Conservation (phyloP, 2,113 vertebrate genomes). For the Ifrita kowaldi region DNA sequence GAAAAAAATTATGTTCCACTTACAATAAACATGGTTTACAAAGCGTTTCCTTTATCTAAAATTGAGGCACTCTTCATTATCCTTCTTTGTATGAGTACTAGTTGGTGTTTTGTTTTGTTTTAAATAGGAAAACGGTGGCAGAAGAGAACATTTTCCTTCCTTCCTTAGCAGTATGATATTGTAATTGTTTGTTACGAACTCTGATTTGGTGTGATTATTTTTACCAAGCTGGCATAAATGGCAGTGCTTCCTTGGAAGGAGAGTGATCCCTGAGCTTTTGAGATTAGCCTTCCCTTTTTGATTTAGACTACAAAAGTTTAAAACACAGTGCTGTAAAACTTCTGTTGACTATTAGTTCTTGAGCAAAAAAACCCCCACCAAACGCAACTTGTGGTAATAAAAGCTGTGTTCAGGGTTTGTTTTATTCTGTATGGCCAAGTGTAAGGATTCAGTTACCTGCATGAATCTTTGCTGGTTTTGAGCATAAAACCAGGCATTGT, state of each 20-base stretch:
- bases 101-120: not conserved
- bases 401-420: not conserved
- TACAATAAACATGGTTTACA: not conserved
- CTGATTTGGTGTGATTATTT: not conserved
- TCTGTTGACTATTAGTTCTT: not conserved
- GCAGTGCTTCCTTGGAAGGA: not conserved
- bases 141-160: not conserved
- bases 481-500: not conserved
- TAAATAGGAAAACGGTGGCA: not conserved
- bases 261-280: not conserved
- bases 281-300: not conserved
- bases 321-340: not conserved
- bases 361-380: not conserved
- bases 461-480: not conserved
- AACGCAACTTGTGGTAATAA: not conserved
- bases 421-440: not conserved
- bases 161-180: not conserved
- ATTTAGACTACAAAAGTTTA: not conserved
- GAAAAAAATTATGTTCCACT: not conserved
- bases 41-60: not conserved
- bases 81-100: not conserved
- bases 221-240: not conserved
- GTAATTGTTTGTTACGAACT: not conserved
- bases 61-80: not conserved
- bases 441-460: not conserved